Evolutionary conservation across 2,797 vertebrate species (phyloP), one percentile per base, ranked within the genome.

Genomic region (Antrozous pallidus): DNA sequence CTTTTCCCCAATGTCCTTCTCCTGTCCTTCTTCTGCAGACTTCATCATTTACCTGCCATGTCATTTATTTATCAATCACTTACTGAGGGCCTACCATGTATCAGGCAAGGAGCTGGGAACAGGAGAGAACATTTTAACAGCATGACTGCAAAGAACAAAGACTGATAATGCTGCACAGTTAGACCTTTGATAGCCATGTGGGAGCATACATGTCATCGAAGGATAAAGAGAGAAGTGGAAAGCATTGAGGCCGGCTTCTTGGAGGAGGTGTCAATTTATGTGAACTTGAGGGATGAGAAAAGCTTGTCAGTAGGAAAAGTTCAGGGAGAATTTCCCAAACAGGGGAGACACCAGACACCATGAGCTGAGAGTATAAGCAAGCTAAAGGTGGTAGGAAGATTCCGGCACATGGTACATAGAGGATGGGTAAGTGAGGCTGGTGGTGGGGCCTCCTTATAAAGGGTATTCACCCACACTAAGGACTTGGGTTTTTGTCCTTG

Each of bases 211-310:
- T 65, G 18, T 71, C 26, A 36, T 0, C n/a, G 12, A 47, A 70
- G 40, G 51, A 1, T 33, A 4, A 67, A 36, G 24, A 36, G 24
- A 71, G 13, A 20, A 13, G 8, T 82, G 1, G 42, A 40, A 38
- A 90, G 63, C 31, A 18, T 0, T 71, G 28, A 11, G 5, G 20
- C 47, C 7, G 38, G 22, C 31, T 87, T 65, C 75, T 51, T 42
- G 47, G 70, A 80, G 79, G 56, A 86, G 9, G 31, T 75, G 63
- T 70, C 58, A 51, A 36, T 67, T 67, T 45, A 58, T 47, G 3
- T 75, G 84, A 88, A 42, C 31, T 80, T 80, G 28, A 95, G 93
- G 45, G 33, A 33, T 56, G 28, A 86, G 61, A 80, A 88, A 78
- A 90, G 61, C 31, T 65, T 79, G 20, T 38, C 3, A 26, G 7